Conservation (phyloP, 2,888 invertebrate species). For the Gymnocheta viridis region DNA sequence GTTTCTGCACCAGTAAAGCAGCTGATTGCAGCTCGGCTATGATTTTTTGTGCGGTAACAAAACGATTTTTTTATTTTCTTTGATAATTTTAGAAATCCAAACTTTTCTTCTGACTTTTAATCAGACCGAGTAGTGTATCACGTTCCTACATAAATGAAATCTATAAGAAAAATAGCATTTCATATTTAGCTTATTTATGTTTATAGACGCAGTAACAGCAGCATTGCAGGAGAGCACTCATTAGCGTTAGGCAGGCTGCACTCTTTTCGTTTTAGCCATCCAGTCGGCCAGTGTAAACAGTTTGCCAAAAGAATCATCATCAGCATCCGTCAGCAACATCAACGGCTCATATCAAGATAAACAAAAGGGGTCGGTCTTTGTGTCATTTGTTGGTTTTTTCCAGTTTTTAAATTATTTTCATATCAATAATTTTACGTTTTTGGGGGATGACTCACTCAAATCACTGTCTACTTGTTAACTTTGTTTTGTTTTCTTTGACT, state of each 20-base stretch:
- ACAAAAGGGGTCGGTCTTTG: conserved; percentile 64
- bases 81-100: background rate
- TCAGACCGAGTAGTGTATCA: background rate
- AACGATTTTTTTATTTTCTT: background rate
- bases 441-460: conserved; percentile 50
- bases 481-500: conserved; percentile 12
- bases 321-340: background rate
- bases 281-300: conserved; percentile 36
- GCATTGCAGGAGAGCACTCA: too few species aligned
- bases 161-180: background rate
- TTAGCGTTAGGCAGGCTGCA: conserved; percentile 49
- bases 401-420: conserved; percentile 31
- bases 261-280: background rate
- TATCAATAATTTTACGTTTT: conserved; percentile 4
- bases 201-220: conserved; percentile 16
- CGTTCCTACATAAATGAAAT: background rate
- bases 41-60: background rate
- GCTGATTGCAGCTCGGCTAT: too few species aligned
- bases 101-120: background rate
- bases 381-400: conserved; percentile 57
- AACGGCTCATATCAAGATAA: conserved; percentile 43
- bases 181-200: background rate
- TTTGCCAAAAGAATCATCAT: conserved; percentile 46
- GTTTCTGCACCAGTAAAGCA: too few species aligned
- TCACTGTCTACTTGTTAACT: conserved; percentile 13